Conservation (phyloP, 1,140 invertebrate genomes). For the Carposina sasakii region DNA sequence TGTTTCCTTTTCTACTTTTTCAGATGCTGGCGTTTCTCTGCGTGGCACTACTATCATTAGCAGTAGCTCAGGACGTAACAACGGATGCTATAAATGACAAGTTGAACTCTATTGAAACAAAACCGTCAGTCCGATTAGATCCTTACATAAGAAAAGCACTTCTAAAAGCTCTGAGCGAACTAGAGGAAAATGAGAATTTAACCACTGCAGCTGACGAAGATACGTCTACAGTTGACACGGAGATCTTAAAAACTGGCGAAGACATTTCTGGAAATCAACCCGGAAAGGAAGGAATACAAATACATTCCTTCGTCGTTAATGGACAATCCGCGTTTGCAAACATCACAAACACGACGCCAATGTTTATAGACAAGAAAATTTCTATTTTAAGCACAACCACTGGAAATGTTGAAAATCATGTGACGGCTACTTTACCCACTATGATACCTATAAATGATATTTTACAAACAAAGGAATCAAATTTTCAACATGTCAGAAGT, state of each 20-base stretch:
- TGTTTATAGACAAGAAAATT: conserved; percentile 52
- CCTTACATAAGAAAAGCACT: conserved; percentile 80
- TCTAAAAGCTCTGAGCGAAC: conserved; percentile 79
- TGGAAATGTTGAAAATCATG: conserved; percentile 63
- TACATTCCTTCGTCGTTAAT: conserved; percentile 66
- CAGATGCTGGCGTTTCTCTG: conserved; percentile 43
- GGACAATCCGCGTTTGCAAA: conserved; percentile 55
- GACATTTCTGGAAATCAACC: conserved; percentile 27
- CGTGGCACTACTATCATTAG: conserved; percentile 25
- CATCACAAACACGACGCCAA: conserved; percentile 40
- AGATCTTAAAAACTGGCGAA: conserved; percentile 35
- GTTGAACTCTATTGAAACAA: conserved; percentile 60
- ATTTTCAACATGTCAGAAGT: conserved; percentile 60
- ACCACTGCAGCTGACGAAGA: conserved; percentile 41
- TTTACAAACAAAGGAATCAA: conserved; percentile 55
- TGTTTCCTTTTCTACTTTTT: conserved; percentile 29
- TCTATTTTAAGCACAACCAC: conserved; percentile 58
- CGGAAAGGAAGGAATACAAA: conserved; percentile 46
- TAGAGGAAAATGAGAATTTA: conserved; percentile 73
- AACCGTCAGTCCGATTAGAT: conserved; percentile 76
- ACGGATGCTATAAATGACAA: conserved; percentile 52
- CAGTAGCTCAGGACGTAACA: conserved; percentile 49
- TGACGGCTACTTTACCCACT: conserved; percentile 49
- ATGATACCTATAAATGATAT: conserved; percentile 54
- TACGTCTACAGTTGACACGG: conserved; percentile 38